Evolutionary conservation across 2,113 vertebrate genomes (phyloP).

Genomic region (Pungitius pungitius): DNA sequence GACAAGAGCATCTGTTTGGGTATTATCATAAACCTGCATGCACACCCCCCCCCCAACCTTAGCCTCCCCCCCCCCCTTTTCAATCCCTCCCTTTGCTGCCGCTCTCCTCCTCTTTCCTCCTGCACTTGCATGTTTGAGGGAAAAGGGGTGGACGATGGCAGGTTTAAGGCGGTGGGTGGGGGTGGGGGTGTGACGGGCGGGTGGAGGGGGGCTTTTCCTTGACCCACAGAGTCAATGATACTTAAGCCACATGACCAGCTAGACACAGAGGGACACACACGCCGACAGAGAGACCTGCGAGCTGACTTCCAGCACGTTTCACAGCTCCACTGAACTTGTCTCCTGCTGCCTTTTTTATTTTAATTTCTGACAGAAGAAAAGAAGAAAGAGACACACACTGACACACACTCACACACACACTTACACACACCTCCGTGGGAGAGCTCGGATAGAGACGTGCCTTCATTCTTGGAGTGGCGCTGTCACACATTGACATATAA

Average conservation of each 20-base stretch:
- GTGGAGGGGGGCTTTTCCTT: conserved; percentile 74
- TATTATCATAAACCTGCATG: conserved; percentile 78
- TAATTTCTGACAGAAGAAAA: conserved; percentile 62
- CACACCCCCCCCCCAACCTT: conserved; percentile 54
- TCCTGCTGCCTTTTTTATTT: conserved; percentile 54
- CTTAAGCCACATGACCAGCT: conserved; percentile 89
- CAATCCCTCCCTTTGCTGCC: conserved; percentile 41
- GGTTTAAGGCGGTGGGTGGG: too few relatives aligned
- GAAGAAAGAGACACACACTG: conserved; percentile 52
- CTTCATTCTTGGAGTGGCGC: conserved; percentile 79
- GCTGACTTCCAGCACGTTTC: conserved; percentile 72
- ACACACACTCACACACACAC: conserved; percentile 58
- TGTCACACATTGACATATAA: conserved; percentile 81
- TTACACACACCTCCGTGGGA: conserved; percentile 72
- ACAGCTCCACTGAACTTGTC: conserved; percentile 77
- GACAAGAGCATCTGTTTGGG: conserved; percentile 78
- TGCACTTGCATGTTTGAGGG: conserved; percentile 63
- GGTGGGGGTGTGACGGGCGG: conserved; percentile 18
- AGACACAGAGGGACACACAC: conserved; percentile 65
- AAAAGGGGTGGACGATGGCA: conserved; percentile 66
- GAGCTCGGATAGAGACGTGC: conserved; percentile 79
- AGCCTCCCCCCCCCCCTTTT: conserved; percentile 9
- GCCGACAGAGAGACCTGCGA: conserved; percentile 72
- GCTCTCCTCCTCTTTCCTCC: conserved; percentile 51
- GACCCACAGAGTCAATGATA: conserved; percentile 83